Conservation (phyloP, 2,797 vertebrate genomes). For the Eutrigla gurnardus region DNA sequence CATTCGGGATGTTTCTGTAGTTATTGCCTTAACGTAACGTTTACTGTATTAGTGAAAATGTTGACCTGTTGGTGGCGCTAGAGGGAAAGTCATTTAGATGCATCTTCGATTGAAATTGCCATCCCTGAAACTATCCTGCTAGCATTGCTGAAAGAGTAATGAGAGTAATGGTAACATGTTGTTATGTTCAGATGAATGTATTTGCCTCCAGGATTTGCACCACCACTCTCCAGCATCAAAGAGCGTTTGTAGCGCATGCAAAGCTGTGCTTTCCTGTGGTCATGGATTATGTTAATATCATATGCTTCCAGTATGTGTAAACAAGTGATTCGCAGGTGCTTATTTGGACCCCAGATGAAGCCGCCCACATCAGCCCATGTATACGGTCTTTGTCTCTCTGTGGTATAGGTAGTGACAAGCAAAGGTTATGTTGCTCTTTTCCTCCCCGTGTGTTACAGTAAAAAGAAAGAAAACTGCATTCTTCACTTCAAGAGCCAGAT, state of each 20-base stretch:
- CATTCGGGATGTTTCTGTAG: no score
- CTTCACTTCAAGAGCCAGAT: background rate
- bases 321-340: conserved; percentile 29
- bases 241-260: background rate
- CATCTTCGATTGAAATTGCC: background rate
- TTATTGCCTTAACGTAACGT: no score
- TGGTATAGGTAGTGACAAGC: conserved; percentile 61
- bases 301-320: conserved; percentile 22
- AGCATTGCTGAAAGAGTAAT: background rate
- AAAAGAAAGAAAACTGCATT: background rate
- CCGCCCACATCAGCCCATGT: background rate
- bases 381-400: conserved; percentile 35
- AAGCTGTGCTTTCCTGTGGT: conserved; percentile 1
- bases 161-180: background rate
- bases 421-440: conserved; percentile 15
- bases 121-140: background rate
- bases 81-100: no score
- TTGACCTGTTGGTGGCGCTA: no score
- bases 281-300: conserved; percentile 7
- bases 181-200: background rate
- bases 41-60: no score
- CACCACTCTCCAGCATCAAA: background rate
- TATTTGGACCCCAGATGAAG: conserved; percentile 32
- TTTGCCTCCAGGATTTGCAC: background rate
- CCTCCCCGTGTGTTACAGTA: conserved; percentile 9